Base-by-base conservation (phyloP, 1,140 invertebrate genomes). In the Helicoverpa armigera region DNA sequence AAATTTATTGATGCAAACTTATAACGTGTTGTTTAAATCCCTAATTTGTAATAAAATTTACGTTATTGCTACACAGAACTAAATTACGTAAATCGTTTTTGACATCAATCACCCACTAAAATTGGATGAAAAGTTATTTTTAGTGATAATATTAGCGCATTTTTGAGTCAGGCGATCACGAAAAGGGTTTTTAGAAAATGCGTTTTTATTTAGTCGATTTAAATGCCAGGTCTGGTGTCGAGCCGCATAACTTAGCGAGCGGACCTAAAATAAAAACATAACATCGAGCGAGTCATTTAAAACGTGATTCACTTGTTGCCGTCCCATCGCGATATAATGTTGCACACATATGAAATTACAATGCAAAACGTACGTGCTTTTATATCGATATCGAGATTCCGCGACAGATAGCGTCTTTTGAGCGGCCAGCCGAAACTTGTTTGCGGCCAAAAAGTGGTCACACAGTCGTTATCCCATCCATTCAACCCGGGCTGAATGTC, bases 351-450 rank as follows among this genome's bases (percentile, higher is more conserved):
- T 83, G 61, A 81, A 80, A 82, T 82, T 85, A 80, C 78, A 84
- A 82, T 81, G 74, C 82, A 82, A 82, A 83, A 86, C 79, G 74
- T 83, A 72, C 67, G 67, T 31, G 79, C 78, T 86, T 83, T 86
- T 84, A 78, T 86, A 84, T 86, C 83, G 85, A 88, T 88, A 72
- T 61, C 80, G 79, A 88, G 88, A 89, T 88, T 82, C 84, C 80
- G 74, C 81, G 51, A 56, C 82, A 81, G 86, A 87, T 86, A 86
- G 79, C 81, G 83, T 83, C 76, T 84, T 85, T 82, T 81, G 63
- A 75, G 56, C 75, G 80, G 65, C 72, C 80, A 48, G 73, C 85
- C 85, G 85, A 84, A 88, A 89, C 86, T 48, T 84, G 87, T 89
- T 88, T 58, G 80, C 61, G 51, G 31, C 80, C 73, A 83, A 87